phyloP scores from a whole-genome alignment of 1,140 invertebrate species.

The Drosophila kepulauana region DNA sequence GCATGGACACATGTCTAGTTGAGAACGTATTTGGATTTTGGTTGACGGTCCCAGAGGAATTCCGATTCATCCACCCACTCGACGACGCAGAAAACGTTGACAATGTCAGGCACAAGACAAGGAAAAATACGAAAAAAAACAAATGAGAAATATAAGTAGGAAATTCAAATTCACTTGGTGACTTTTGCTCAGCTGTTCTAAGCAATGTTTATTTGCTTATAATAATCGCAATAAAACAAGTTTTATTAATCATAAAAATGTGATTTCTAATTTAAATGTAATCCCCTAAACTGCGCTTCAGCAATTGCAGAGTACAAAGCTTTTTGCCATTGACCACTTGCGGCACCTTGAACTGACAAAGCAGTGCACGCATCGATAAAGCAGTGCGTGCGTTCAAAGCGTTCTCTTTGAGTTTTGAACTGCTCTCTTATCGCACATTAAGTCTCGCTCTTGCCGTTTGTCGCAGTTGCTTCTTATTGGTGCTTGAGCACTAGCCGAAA shows the following conservation, averaged over 20 bases:
- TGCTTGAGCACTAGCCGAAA: constrained; percentile 26
- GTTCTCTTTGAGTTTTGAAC: constrained; percentile 18
- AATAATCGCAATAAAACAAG: not conserved
- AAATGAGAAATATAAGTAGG: constrained; percentile 22
- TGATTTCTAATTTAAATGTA: constrained; percentile 1
- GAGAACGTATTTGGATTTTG: constrained; percentile 53
- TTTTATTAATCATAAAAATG: not conserved
- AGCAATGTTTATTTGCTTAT: not conserved
- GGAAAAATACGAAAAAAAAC: constrained; percentile 15
- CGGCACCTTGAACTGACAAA: not conserved
- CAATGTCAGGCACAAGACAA: constrained; percentile 21
- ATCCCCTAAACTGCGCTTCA: constrained; percentile 39
- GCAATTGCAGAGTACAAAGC: not conserved
- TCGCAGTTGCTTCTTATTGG: constrained; percentile 46
- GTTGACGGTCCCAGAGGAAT: constrained; percentile 60
- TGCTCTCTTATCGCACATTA: constrained; percentile 3
- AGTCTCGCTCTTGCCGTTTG: constrained; percentile 4
- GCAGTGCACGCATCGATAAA: constrained; percentile 41
- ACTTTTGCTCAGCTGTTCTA: constrained; percentile 10
- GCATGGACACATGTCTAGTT: not conserved
- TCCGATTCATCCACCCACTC: constrained; percentile 52
- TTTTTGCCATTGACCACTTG: constrained; percentile 17
- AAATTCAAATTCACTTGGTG: constrained; percentile 38
- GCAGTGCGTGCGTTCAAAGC: constrained; percentile 31
- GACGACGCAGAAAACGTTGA: constrained; percentile 25